Evolutionary conservation across 1,140 invertebrate species (phyloP), one percentile per base, ranked within the genome.

Genomic region (Conopomorpha cramerella): DNA sequence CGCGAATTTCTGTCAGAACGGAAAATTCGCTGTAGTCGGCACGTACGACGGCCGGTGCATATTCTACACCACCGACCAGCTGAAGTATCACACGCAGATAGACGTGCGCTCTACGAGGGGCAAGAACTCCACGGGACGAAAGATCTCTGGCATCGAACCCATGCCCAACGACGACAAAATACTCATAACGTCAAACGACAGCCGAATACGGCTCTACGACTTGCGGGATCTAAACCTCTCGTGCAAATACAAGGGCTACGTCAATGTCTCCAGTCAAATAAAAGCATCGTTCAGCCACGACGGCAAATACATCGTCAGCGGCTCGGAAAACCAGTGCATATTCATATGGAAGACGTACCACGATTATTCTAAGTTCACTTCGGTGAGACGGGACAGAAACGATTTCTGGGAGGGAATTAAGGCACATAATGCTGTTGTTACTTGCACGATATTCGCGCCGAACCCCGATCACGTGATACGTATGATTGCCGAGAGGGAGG

Each of bases 391-490:
- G 38, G 96, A 99, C 73, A 78, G 96, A 10, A 99, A 99, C 68
- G 91, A 95, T 59, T 98, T 93, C 68, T 99, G 95, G 95, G 96
- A 99, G 76, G 92, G 94, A 0, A 95, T 99, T 23, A 96, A 97
- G 81, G 95, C 94, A 17, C 95, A 98, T 61, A 95, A 93, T 77
- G 93, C 93, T 1, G 89, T 96, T 7, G 96, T 99, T 0, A 99
- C 96, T 0, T 95, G 95, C 63, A 95, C 96, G 2, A 88, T 98
- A 34, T 99, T 99, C 79, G 94, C 96, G 30, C 95, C 96, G 2
- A 95, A 97, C 79, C 96, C 97, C 0, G 88, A 94, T 42, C 84
- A 89, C 30, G 91, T 98, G 45, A 92, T 96, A 27, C 84, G 84
- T 34, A 88, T 90, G 65, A 84, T 93, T 30, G 82, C 82, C 26